phyloP scores from a whole-genome alignment of 1,140 invertebrate genomes.

The Drosophila serrata region DNA sequence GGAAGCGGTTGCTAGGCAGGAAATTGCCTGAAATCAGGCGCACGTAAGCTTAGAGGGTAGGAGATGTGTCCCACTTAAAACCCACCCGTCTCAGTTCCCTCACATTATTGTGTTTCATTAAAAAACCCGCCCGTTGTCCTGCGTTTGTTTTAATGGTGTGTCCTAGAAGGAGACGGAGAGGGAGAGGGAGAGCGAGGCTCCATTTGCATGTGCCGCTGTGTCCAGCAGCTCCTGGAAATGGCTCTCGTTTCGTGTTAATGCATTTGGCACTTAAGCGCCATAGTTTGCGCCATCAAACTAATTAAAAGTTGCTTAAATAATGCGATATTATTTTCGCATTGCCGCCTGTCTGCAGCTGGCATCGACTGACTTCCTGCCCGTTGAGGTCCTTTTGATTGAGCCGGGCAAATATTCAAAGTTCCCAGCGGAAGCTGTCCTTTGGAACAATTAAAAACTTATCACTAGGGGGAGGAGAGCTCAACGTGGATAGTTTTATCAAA shows the following conservation, averaged over 20 bases:
- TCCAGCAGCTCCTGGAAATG: conserved; percentile 49
- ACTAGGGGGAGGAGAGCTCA: not conserved
- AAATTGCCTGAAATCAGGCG: conserved; percentile 80
- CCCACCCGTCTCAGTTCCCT: conserved; percentile 5
- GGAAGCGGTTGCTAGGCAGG: conserved; percentile 82
- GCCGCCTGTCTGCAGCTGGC: conserved; percentile 30
- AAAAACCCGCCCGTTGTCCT: conserved; percentile 59
- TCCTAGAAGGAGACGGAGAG: not conserved
- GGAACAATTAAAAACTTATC: conserved; percentile 26
- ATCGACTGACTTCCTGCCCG: conserved; percentile 16
- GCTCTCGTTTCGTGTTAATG: conserved; percentile 71
- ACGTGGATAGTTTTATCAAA: not conserved
- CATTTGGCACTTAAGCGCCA: conserved; percentile 70
- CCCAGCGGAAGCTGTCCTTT: conserved; percentile 5
- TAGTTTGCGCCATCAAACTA: conserved; percentile 78
- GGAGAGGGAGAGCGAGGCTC: no score
- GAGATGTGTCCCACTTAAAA: conserved; percentile 24
- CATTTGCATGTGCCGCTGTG: conserved; percentile 60
- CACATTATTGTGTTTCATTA: conserved; percentile 60
- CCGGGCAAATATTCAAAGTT: conserved; percentile 31
- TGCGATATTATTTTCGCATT: conserved; percentile 58
- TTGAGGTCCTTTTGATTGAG: conserved; percentile 45
- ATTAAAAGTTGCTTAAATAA: conserved; percentile 76
- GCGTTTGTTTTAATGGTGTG: conserved; percentile 44
- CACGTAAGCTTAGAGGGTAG: conserved; percentile 55